Percentiles rank a stretch among this genome's conserved stretches.
Evolutionary conservation across 1,140 invertebrate species (phyloP).

Genomic region (Danaus melanippus): DNA sequence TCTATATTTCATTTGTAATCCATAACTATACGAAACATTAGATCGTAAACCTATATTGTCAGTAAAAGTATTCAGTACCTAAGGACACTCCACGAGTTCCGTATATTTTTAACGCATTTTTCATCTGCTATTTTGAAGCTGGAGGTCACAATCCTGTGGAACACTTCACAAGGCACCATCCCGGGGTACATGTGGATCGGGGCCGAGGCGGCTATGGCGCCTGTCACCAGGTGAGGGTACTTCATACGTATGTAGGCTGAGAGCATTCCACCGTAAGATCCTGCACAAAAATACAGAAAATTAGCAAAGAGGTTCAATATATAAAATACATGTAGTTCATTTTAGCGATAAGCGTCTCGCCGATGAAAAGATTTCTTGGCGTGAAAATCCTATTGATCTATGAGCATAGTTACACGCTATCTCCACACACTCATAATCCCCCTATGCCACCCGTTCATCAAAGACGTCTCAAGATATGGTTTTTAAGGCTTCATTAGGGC

Average conservation of each 20-base stretch:
- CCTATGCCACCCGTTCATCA: no score
- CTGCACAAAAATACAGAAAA: conserved; percentile 42
- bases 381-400: no score
- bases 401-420: no score
- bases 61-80: conserved; percentile 44
- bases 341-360: no score
- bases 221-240: conserved; percentile 91
- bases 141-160: conserved; percentile 83
- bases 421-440: no score
- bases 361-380: no score
- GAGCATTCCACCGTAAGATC: conserved; percentile 97
- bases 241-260: conserved; percentile 96
- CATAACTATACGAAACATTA: no score
- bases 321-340: neutral
- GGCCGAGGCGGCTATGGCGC: conserved; percentile 96
- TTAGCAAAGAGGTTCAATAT: conserved; percentile 1
- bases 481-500: no score
- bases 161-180: conserved; percentile 86
- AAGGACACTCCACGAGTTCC: conserved; percentile 84
- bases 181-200: conserved; percentile 93
- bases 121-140: conserved; percentile 77
- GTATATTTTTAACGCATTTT: conserved; percentile 83
- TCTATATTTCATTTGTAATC: no score
- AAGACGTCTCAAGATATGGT: no score
- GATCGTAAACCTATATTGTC: no score